These are phyloP conservation scores for Crypturellus tataupa DNA, from an alignment of 2,797 vertebrate species.

Conservation along the genomic window DNA sequence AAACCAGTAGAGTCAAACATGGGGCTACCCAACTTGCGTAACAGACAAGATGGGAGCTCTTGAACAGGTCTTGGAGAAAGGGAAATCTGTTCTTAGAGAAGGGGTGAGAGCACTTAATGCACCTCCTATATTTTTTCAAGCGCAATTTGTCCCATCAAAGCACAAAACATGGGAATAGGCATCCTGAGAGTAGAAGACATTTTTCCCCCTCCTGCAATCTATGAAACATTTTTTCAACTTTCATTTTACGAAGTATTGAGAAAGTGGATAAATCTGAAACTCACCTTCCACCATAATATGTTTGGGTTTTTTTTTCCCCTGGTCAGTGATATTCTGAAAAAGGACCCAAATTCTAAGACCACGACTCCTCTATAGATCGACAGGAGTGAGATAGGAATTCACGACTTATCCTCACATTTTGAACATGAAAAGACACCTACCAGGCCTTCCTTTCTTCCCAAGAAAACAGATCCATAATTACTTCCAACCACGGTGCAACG, in stretches of 20 bases:
- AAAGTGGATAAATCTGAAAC: not conserved
- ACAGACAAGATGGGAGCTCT: not conserved
- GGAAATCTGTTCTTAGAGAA: not conserved
- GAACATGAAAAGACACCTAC: slow-evolving; percentile 39
- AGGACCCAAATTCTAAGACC: not conserved
- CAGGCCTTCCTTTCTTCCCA: slow-evolving; percentile 1
- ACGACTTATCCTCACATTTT: not conserved
- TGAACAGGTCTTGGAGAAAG: not conserved
- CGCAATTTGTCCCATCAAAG: not conserved
- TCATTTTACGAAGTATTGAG: not conserved
- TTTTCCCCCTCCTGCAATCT: not conserved
- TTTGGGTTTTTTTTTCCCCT: not conserved
- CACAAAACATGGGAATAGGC: not conserved
- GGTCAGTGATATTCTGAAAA: not conserved
- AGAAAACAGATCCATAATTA: slow-evolving; percentile 21
- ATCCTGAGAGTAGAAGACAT: not conserved
- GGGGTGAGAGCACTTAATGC: not conserved
- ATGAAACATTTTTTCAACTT: not conserved
- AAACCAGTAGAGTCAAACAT: not conserved
- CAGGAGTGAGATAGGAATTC: not conserved
- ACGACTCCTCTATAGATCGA: not conserved
- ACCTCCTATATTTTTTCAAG: not conserved
- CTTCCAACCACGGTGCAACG: not conserved
- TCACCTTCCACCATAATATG: not conserved
- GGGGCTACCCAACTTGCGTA: accelerated